Evolutionary conservation across 2,113 vertebrate species (phyloP).

Genomic region (Chionodraco myersi): DNA sequence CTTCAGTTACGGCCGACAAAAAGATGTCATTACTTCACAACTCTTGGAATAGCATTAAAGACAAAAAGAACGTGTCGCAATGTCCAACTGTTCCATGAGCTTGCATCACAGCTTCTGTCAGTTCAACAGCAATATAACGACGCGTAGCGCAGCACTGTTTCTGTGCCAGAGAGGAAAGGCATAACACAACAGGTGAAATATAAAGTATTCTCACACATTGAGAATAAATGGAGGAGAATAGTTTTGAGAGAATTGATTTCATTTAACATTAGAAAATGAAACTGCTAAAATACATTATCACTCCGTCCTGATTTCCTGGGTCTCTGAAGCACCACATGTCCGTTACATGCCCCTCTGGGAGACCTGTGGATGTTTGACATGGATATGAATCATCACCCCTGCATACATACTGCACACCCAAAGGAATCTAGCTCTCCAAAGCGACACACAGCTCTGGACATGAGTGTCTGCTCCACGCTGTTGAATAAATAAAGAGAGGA

Average conservation of each 20-base stretch:
- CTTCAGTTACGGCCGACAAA: too few relatives aligned
- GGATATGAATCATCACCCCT: not conserved
- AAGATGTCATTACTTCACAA: too few relatives aligned
- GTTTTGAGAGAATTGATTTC: not conserved
- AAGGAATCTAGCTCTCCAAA: not conserved
- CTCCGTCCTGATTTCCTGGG: not conserved
- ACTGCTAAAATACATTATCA: not conserved
- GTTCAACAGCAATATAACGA: conserved; percentile 8
- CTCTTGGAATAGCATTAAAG: not conserved
- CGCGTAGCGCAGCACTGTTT: not conserved
- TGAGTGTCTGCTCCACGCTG: conserved; percentile 8
- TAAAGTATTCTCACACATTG: not conserved
- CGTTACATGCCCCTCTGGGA: not conserved
- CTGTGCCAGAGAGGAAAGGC: not conserved
- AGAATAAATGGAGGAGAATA: not conserved
- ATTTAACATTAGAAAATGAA: not conserved
- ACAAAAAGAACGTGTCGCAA: conserved; percentile 32
- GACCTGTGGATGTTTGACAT: not conserved
- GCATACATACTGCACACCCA: not conserved
- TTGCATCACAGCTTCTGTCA: conserved; percentile 28
- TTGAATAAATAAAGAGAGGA: conserved; percentile 59
- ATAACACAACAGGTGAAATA: not conserved
- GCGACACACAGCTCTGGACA: not conserved
- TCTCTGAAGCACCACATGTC: not conserved
- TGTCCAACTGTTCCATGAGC: not conserved